These are phyloP conservation scores for Carabus problematicus DNA, from an alignment of 2,888 invertebrate species.

Conservation along the genomic window DNA sequence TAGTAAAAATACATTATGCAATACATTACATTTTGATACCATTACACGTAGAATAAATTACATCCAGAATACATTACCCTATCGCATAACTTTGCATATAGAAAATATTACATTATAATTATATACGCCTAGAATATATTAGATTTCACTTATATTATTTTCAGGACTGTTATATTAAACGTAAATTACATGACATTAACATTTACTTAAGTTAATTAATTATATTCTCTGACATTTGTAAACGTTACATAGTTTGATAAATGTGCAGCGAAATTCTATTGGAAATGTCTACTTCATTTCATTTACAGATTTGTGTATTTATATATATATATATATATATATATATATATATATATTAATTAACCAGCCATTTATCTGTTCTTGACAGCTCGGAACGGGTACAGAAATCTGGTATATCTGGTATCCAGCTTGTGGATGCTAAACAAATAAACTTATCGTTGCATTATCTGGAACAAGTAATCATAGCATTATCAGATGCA, in stretches of 20 bases:
- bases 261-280: neutral
- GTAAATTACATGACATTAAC: too few species aligned
- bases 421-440: conserved; percentile 61
- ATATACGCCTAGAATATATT: too few species aligned
- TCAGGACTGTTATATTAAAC: too few species aligned
- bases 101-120: too few species aligned
- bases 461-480: conserved; percentile 64
- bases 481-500: conserved; percentile 56
- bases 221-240: neutral
- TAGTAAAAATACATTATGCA: too few species aligned
- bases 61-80: too few species aligned
- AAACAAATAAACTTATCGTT: conserved; percentile 65
- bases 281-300: neutral
- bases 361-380: neutral
- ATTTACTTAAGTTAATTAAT: neutral
- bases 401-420: conserved; percentile 60
- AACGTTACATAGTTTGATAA: neutral
- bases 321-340: too few species aligned
- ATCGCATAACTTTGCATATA: too few species aligned
- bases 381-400: conserved; percentile 61
- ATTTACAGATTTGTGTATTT: neutral
- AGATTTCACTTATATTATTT: too few species aligned
- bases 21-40: too few species aligned
- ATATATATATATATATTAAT: neutral
- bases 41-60: too few species aligned